These are phyloP conservation scores for Drosophila suboccidentalis DNA, from an alignment of 2,888 invertebrate species.

Conservation along the genomic window DNA sequence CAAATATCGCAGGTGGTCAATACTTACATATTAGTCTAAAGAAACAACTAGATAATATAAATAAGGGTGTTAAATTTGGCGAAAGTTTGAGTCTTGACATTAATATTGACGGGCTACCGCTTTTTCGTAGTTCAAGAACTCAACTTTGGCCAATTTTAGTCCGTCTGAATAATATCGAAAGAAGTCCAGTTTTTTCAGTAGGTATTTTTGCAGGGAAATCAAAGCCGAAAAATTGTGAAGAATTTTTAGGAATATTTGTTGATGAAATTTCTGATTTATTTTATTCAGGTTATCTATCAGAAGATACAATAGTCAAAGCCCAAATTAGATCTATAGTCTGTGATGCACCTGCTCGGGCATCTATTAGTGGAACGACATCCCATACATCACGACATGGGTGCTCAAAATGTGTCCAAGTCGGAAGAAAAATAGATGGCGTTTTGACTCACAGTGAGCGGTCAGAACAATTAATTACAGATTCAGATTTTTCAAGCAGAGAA, in stretches of 20 bases:
- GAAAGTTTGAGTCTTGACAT: not conserved
- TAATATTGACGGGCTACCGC: not conserved
- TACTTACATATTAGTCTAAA: not conserved
- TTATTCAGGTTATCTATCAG: not conserved
- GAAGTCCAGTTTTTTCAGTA: not conserved
- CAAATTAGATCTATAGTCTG: not conserved
- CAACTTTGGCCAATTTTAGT: not conserved
- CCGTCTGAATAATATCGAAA: not conserved
- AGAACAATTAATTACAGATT: too few relatives aligned
- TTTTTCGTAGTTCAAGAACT: not conserved
- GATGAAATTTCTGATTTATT: not conserved
- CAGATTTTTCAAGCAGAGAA: too few relatives aligned
- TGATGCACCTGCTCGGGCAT: not conserved
- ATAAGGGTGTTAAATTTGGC: not conserved
- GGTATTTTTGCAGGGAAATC: not conserved
- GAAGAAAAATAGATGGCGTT: not conserved
- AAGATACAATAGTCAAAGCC: not conserved
- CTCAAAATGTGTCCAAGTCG: not conserved
- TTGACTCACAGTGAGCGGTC: not conserved
- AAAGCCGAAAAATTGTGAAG: not conserved
- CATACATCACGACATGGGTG: not conserved
- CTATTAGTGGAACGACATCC: not conserved
- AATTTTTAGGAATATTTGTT: constrained; percentile 1
- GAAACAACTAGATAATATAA: not conserved
- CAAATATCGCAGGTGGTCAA: not conserved